Evolutionary conservation across 2,113 vertebrate species (phyloP), one percentile per base, ranked within the genome.

Genomic region (Anolis sagrei): DNA sequence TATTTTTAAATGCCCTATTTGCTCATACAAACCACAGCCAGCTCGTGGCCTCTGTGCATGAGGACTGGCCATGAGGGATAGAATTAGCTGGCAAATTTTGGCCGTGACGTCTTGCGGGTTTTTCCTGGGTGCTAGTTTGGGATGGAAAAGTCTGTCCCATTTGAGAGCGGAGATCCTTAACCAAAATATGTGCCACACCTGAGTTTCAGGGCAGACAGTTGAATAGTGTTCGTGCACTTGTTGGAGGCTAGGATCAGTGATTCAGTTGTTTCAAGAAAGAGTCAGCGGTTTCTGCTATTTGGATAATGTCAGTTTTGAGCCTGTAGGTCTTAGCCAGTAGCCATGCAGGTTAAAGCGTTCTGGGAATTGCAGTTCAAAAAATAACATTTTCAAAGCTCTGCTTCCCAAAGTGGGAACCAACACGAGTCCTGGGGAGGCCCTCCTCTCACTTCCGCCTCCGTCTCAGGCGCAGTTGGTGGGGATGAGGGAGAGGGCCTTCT

Each of bases 1-100:
- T 86, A 66, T 86, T 86, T 81, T 86, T 66, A 81, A 66, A 51
- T 54, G 25, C 34, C 58, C 70, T 64, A 13, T 86, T 68, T 86
- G 78, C 39, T 86, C 70, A 75, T 64, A 4, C 23, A 19, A 44
- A 13, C 61, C 29, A 27, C 69, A 75, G 21, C 25, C 32, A 51
- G 13, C 29, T 66, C 34, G 66, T 73, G 51, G 16, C 13, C 5
- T 11, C 18, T 32, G 18, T n/a, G 54, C 54, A 5, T 48, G 72
- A 61, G 25, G 70, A 39, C 32, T 74, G 27, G 81, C n/a, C 44
- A 2, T 0, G 25, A 49, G 66, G 39, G 21, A n/a, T 25, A 9
- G 36, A 62, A 58, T n/a, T 13, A 85, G 76, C 48, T 58, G 51
- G 7, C 23, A 25, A 2, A 25, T 79, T 44, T 48, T 25, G 29